These are phyloP conservation scores for Nylanderia fulva DNA, from an alignment of 1,140 invertebrate genomes.

Conservation along the genomic window DNA sequence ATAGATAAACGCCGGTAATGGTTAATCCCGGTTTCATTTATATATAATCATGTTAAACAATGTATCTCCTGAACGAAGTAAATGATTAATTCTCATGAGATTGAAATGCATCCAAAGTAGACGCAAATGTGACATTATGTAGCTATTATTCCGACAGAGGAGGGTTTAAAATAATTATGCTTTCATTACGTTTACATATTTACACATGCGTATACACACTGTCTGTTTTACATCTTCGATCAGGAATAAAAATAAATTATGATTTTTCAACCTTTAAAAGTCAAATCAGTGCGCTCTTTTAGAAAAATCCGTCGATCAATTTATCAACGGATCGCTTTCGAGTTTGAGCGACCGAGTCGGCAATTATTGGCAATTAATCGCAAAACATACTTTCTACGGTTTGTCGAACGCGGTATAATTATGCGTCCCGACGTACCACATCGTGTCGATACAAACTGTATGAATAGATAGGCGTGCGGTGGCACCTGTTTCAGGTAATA, in stretches of 20 bases:
- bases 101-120: not conserved
- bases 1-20: not conserved
- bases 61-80: not conserved
- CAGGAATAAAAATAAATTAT: not conserved
- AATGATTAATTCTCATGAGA: constrained; percentile 32
- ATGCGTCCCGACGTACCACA: not conserved
- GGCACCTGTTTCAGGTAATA: constrained; percentile 46
- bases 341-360: not conserved
- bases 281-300: not conserved
- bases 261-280: not conserved
- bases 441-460: not conserved
- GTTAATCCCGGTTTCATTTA: not conserved
- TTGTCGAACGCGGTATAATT: constrained; percentile 11
- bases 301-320: not conserved
- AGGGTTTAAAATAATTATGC: constrained; percentile 18
- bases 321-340: not conserved
- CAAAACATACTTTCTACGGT: constrained; percentile 20
- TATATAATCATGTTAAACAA: not conserved
- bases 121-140: not conserved
- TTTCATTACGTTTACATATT: not conserved
- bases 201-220: too few relatives aligned
- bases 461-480: constrained; percentile 1
- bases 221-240: not conserved
- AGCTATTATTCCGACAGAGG: not conserved
- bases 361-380: constrained; percentile 27